Conservation (phyloP, 2,888 invertebrate genomes). For the Patella caerulea region DNA sequence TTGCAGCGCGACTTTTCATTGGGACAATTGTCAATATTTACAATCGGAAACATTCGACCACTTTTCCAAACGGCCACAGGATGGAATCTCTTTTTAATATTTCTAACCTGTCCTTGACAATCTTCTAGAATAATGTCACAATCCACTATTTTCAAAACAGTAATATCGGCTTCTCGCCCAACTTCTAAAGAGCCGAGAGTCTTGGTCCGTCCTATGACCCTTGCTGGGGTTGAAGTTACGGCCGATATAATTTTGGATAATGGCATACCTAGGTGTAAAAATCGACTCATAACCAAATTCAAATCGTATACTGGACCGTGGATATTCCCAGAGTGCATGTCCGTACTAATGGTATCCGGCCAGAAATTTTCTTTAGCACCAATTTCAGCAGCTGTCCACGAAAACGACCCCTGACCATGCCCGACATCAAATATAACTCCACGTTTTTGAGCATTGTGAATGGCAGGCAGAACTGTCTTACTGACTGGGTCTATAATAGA, state of each 20-base stretch:
- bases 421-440: conserved; percentile 64
- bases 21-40: conserved; percentile 20
- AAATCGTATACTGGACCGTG: conserved; percentile 63
- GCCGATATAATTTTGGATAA: conserved; percentile 54
- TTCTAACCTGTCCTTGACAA: conserved; percentile 46
- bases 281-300: conserved; percentile 59
- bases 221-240: conserved; percentile 57
- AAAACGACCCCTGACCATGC: conserved; percentile 62
- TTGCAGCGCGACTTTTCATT: neutral
- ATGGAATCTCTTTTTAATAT: conserved; percentile 40
- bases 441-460: conserved; percentile 53
- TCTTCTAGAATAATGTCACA: conserved; percentile 55
- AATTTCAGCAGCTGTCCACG: conserved; percentile 59
- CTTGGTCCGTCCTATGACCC: conserved; percentile 42
- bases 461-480: conserved; percentile 40
- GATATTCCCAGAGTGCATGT: conserved; percentile 54
- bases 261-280: conserved; percentile 63
- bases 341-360: conserved; percentile 61
- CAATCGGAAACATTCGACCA: conserved; percentile 43
- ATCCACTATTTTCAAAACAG: conserved; percentile 52
- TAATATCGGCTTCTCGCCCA: conserved; percentile 58
- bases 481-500: conserved; percentile 47
- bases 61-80: conserved; percentile 59
- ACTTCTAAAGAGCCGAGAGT: conserved; percentile 23
- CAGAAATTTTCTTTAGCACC: conserved; percentile 50